A percentile compares a stretch with the other conserved stretches of the same genome.
These are phyloP conservation scores for Montifringilla adamsi DNA, from an alignment of 2,113 vertebrate species.

Conservation along the genomic window DNA sequence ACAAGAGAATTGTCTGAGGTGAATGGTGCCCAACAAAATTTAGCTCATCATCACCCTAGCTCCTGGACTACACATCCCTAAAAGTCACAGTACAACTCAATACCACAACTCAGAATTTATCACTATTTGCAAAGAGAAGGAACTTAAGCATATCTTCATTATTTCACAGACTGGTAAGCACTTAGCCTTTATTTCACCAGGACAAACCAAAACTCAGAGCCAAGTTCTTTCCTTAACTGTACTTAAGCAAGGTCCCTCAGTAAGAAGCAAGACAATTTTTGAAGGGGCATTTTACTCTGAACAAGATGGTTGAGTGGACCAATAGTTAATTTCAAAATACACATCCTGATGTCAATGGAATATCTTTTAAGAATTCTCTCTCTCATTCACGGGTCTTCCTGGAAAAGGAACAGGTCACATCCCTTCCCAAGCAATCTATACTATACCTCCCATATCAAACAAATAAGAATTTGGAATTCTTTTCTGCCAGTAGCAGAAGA, in stretches of 20 bases:
- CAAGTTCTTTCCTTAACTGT: background rate
- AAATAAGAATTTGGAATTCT: background rate
- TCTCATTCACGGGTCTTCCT: background rate
- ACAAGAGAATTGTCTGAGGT: background rate
- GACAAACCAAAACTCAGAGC: background rate
- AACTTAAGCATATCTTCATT: background rate
- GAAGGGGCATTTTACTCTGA: background rate
- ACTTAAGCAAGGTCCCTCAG: background rate
- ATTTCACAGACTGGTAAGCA: background rate
- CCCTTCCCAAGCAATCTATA: background rate
- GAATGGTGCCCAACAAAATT: background rate
- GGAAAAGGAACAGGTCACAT: background rate
- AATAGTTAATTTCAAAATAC: background rate
- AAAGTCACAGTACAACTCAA: background rate
- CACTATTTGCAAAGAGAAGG: background rate
- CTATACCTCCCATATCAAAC: background rate
- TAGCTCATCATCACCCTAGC: background rate
- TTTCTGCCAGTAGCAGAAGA: background rate
- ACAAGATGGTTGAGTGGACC: background rate
- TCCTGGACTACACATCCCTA: background rate
- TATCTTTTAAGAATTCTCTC: background rate
- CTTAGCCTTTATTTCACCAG: background rate
- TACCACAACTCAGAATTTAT: background rate
- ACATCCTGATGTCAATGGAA: fast-evolving
- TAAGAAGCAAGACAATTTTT: background rate